Conservation (phyloP, 2,113 vertebrate genomes). For the Eptesicus fuscus region DNA sequence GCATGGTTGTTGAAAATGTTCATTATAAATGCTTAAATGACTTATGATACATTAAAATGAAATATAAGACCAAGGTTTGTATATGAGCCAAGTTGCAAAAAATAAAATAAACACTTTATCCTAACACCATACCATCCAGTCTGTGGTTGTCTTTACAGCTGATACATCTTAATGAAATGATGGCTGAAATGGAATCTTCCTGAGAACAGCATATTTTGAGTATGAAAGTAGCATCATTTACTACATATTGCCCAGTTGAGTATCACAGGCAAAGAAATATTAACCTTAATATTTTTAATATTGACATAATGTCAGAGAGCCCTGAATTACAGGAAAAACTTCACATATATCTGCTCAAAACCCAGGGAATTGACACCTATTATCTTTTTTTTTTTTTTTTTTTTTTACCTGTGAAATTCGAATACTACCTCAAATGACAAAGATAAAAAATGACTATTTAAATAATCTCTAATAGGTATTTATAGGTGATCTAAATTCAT, state of each 20-base stretch:
- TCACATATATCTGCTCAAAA: neutral
- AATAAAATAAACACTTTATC: neutral
- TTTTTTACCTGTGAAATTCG: neutral
- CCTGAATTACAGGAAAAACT: constrained; percentile 8
- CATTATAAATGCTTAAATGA: neutral
- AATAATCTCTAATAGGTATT: neutral
- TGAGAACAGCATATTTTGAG: neutral
- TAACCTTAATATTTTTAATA: constrained; percentile 49
- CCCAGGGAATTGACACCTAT: neutral
- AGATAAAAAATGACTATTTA: neutral
- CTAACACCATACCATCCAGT: neutral
- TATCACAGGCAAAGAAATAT: constrained; percentile 11
- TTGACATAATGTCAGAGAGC: constrained; percentile 41
- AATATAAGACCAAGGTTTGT: neutral
- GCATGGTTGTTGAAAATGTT: neutral
- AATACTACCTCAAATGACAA: constrained; percentile 31
- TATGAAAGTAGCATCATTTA: neutral
- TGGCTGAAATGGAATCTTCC: neutral
- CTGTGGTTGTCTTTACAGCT: neutral
- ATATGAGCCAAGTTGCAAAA: neutral
- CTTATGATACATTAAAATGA: neutral
- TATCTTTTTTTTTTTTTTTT: neutral
- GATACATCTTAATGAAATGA: constrained; percentile 2
- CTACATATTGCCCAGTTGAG: neutral
- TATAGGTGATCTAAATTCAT: constrained; percentile 23